Base-by-base conservation (phyloP, 30 jellyfish, hydroid and myxozoan genomes). In the Turritopsis rubra region DNA sequence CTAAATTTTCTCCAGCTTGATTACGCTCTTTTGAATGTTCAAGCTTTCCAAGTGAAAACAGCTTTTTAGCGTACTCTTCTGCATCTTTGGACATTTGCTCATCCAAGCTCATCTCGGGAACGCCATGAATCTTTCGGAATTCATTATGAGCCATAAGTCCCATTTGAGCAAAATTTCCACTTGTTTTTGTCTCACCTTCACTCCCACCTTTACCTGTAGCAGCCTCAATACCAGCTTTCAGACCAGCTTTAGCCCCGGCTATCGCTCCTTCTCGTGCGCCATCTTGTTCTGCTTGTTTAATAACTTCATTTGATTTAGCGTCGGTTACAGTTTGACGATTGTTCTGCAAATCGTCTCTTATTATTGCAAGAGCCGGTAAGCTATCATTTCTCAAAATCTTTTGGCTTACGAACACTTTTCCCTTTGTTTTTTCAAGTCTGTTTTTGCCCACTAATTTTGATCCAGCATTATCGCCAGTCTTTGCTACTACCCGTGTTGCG, bases 1-100 rank as follows among this genome's bases (percentile, higher is more conserved):
- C 99, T 25, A 88, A 90, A 66, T 93, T 93, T 86, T 93, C 99
- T 19, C 99, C 99, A 30, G 76, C 76, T 23, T 93, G 73, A 7
- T 83, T 79, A 79, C 75, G 83, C 52, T 75, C 83, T 7, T 54
- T 30, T 53, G 99, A 85, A 79, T 88, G 99, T 30, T 85, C 88
- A 81, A 93, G 66, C 76, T 85, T 85, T 53, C 96, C 96, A 41
- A 83, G 54, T 16, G 66, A 24, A 16, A 93, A 96, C 41, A 93
- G 81, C 65, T 85, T 65, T 86, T 93, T 77, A 26, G 99, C 99
- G 52, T 88, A 93, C 31, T 68, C 85, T 73, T 88, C 90, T 0
- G 99, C 99, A 22, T 85, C 96, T 29, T 53, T 79, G 0, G 96
- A 81, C 99, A 93, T 93, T 73, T 83, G 29, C 31, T 85, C 85